A percentile compares a stretch with the other conserved stretches of the same genome.
These are phyloP conservation scores for Sturmia bella DNA, from an alignment of 2,888 invertebrate species.

Conservation along the genomic window DNA sequence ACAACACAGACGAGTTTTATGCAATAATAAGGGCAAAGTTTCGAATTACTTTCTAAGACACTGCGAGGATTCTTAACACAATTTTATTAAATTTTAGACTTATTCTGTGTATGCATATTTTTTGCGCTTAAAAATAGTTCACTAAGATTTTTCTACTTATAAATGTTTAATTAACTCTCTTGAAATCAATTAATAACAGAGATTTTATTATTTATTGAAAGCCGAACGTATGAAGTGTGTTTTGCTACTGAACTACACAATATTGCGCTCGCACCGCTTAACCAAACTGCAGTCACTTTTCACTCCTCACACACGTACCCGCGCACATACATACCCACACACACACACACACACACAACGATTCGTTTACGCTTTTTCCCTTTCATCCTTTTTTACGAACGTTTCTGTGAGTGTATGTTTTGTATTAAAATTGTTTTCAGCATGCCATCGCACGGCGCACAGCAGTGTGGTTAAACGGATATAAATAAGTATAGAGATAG, in stretches of 20 bases:
- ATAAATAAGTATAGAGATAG: conserved; percentile 38
- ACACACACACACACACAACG: conserved; percentile 31
- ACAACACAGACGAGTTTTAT: conserved; percentile 54
- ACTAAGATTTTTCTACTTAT: conserved; percentile 19
- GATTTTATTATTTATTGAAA: conserved; percentile 49
- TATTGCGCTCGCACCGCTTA: conserved; percentile 69
- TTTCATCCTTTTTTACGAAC: conserved; percentile 22
- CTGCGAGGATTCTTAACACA: background rate
- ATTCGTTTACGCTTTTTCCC: conserved; percentile 55
- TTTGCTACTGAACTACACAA: conserved; percentile 69
- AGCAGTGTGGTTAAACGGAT: conserved; percentile 53
- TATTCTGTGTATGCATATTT: background rate
- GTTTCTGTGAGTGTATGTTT: conserved; percentile 15
- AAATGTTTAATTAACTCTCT: conserved; percentile 51
- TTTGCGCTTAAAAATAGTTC: conserved; percentile 1
- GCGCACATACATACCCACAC: conserved; percentile 11
- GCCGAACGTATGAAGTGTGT: conserved; percentile 66
- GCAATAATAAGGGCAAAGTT: background rate
- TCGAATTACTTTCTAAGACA: background rate
- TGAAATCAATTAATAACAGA: conserved; percentile 40
- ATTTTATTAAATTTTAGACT: conserved; percentile 24
- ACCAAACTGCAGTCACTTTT: conserved; percentile 69
- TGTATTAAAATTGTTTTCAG: conserved; percentile 53
- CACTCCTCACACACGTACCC: conserved; percentile 28
- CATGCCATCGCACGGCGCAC: conserved; percentile 52